Base-by-base conservation (phyloP, 2,888 invertebrate genomes). In the Nasonia oneida region DNA sequence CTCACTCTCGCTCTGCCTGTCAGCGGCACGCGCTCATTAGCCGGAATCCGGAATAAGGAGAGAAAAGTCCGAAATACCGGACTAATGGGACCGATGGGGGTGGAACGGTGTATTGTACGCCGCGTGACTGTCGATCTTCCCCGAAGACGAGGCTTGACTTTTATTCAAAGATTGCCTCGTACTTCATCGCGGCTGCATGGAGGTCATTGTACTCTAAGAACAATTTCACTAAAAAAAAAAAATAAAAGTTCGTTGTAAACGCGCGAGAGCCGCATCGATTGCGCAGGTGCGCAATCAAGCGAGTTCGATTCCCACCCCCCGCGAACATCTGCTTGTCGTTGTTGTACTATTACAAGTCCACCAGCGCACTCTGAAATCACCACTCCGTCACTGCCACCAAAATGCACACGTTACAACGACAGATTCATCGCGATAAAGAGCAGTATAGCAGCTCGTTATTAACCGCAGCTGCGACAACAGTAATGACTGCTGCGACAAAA, bases 21-120 rank as follows among this genome's bases (percentile, higher is more conserved):
- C 93, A 92, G 84, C 89, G 91, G 89, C 93, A 93, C 93, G 93
- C 92, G 93, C 93, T 93, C 93, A 93, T 93, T 93, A 93, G 90
- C 29, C 23, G 42, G 81, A 6, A 61, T 39, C 8, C 29, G 18
- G n/a, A 61, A 23, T 53, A 64, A 53, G 33, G 14, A 67, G 67
- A 67, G 67, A 67, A 39, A 64, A 64, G 42, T 57, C 10, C 37
- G 70, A 70, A 70, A 70, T 15, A 15, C 37, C 70, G 37, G 29
- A 39, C 33, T 33, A 70, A 37, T 70, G 5, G 70, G 5, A 33
- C 33, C n/a, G 61, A 2, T 12, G 42, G 12, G 3, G 53, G 4
- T 53, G 53, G 18, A 18, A 18, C 53, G 15, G 18, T 15, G 50
- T 53, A 18, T 18, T 53, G 53, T 18, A 4, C 53, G 18, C 53